Base-by-base conservation (phyloP, 2,888 invertebrate species). In the Apamea sordens region DNA sequence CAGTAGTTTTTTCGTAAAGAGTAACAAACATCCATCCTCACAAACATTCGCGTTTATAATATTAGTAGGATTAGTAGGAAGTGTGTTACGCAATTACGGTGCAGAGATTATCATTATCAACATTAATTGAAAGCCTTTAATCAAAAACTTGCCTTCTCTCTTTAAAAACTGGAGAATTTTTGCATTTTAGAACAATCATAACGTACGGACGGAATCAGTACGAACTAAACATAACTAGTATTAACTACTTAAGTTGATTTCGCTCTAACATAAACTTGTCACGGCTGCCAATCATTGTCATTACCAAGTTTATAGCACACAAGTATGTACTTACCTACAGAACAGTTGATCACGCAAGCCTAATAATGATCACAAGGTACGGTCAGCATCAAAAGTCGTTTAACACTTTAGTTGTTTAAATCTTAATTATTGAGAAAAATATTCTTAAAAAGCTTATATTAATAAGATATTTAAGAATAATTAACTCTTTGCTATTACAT, bases 231-330 rank as follows among this genome's bases (percentile, higher is more conserved):
- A 59, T 59, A 59, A 28, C 59, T 50, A 50, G 2, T n/a, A 3
- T 61, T 7, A 61, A 28, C 7, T 18, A 61, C 61, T n/a, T 61
- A 61, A 18, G 28, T 61, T 32, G 70, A 47, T 15, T 44, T 32
- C 18, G 18, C 8, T 15, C 11, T 61, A 44, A 76, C 24, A 36
- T 15, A 72, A 69, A 70, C 69, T 59, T n/a, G 73, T 47, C 69
- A 82, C 21, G 72, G 24, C 32, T 68, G 72, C 2, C 65, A 75
- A 50, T 75, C 68, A 79, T 67, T 82, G 77, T 73, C 67, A 81
- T 15, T 75, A 68, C 50, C 59, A 36, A 63, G 75, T 64, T 50
- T 73, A 65, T 75, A 50, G 53, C 13, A 44, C 6, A 73, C 44
- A 75, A 32, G 36, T 65, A 47, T 36, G 13, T 56, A 64, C 50